Percentiles rank a stretch among this genome's conserved stretches.
These are phyloP conservation scores for Nephotettix cincticeps DNA, from an alignment of 1,140 invertebrate genomes.

Conservation along the genomic window DNA sequence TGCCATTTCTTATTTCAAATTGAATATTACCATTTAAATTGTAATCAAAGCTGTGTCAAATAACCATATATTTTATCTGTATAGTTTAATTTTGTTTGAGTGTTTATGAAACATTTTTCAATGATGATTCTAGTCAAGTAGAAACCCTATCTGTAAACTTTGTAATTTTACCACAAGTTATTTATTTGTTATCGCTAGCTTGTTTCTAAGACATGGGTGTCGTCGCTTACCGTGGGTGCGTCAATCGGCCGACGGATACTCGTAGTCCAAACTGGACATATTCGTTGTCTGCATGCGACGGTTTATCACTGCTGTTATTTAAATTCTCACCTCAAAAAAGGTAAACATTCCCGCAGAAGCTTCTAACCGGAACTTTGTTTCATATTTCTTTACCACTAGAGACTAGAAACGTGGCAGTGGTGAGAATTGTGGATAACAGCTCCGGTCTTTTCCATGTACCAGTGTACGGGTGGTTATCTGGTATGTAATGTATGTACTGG, in stretches of 20 bases:
- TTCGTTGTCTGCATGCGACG: background rate
- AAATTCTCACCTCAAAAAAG: background rate
- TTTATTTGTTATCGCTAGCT: constrained; percentile 18
- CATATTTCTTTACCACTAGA: background rate
- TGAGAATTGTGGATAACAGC: constrained; percentile 11
- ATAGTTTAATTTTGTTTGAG: constrained; percentile 21
- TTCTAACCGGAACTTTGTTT: background rate
- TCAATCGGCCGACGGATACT: background rate
- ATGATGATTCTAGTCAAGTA: constrained; percentile 17
- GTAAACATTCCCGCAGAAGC: constrained; percentile 13
- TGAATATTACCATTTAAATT: no score
- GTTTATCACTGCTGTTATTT: background rate
- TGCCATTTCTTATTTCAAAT: background rate
- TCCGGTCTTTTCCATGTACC: background rate
- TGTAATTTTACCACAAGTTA: constrained; percentile 19
- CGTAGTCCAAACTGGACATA: constrained; percentile 9
- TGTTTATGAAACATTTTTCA: constrained; percentile 10
- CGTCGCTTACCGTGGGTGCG: background rate
- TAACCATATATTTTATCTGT: background rate
- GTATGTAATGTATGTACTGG: constrained; percentile 22
- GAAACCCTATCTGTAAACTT: constrained; percentile 17
- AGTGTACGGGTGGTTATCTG: background rate
- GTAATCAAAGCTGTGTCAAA: constrained; percentile 18
- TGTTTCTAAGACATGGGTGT: constrained; percentile 14
- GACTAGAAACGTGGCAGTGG: background rate